Base-by-base conservation (phyloP, 2,797 vertebrate species). In the Phrynocephalus forsythii region DNA sequence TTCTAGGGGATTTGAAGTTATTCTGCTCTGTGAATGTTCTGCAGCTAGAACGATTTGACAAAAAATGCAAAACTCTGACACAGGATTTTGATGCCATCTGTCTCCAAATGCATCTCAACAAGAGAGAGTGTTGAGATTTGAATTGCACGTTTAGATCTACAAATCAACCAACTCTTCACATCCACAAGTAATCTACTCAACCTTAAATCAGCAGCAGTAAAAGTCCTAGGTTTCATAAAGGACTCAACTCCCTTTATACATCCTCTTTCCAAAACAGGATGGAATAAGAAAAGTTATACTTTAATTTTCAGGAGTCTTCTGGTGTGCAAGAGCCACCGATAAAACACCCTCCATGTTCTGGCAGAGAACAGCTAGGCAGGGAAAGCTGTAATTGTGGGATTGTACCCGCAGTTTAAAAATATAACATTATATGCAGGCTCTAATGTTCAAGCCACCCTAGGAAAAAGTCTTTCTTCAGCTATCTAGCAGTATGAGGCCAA, bases 221-320 rank as follows among this genome's bases (percentile, higher is more conserved):
- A 84, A 86, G 30, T 2, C 0, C 11, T 6, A 11, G 52, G 3
- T 76, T 86, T 88, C 83, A 90, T 1, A 22, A 88, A 75, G 38
- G 89, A 26, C 76, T 84, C 76, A 89, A 18, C 50, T 77, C 90
- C 75, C 60, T 87, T 89, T 5, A 18, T 38, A 67, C 84, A 90
- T 60, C 38, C 73, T 63, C 90, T 89, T 92, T 86, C 89, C 83
- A 92, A 84, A 80, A 91, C 92, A 90, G 90, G 88, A 94, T 94
- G 71, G 66, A 85, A 73, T 50, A 63, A 79, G 90, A 90, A 88
- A 93, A 91, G 80, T 48, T 86, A 88, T 79, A 60, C 63, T 89
- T 63, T 83, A 84, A 79, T 84, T 0, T 50, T 0, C 85, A 94
- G 92, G 91, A 86, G 92, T 90, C 92, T 90, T 87, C 11, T 90